Evolutionary conservation across 2,888 invertebrate genomes (phyloP).

Genomic region (Autographa pulchrina): DNA sequence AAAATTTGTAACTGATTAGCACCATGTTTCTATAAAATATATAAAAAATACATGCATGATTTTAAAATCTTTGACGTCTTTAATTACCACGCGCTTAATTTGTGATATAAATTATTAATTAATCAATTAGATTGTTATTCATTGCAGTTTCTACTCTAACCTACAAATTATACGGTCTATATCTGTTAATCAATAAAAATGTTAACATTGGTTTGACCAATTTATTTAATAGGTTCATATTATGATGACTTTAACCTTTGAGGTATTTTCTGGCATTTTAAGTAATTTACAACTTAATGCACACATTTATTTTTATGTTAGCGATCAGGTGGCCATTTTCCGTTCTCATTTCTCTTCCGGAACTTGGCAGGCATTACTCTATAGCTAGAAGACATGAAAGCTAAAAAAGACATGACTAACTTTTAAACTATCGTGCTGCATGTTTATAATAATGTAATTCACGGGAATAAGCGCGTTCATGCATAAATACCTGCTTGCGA

Average conservation of each 20-base stretch:
- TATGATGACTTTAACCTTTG: slow-evolving; percentile 1
- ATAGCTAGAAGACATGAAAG: neutral
- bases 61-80: slow-evolving; percentile 29
- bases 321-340: neutral
- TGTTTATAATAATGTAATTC: too few species aligned
- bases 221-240: slow-evolving; percentile 5
- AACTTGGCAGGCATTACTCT: neutral
- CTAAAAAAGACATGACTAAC: neutral
- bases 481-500: too few species aligned
- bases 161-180: slow-evolving; percentile 1
- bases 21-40: slow-evolving; percentile 14
- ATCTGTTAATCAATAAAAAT: slow-evolving; percentile 2
- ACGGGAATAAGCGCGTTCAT: too few species aligned
- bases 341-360: neutral
- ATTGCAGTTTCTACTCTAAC: neutral
- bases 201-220: neutral
- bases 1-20: slow-evolving; percentile 38
- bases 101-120: slow-evolving; percentile 25
- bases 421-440: too few species aligned
- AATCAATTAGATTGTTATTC: neutral
- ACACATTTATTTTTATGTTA: neutral
- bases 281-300: slow-evolving; percentile 1
- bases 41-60: slow-evolving; percentile 21
- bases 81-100: slow-evolving; percentile 34
- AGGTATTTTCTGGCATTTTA: neutral